Evolutionary conservation across 1,140 invertebrate genomes (phyloP).

Genomic region (Caenorhabditis briggsae): DNA sequence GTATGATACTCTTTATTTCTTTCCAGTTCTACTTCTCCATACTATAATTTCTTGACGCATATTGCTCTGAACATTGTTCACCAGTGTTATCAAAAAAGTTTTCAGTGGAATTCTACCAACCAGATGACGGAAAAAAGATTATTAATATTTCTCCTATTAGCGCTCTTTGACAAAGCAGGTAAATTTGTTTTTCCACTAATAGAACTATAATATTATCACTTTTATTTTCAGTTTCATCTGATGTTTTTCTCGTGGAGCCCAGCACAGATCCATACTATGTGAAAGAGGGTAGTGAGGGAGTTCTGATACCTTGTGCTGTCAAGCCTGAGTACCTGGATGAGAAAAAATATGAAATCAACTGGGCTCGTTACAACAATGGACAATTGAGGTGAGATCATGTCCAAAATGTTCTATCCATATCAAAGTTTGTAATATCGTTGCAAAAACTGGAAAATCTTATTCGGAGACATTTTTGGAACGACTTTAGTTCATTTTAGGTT

Average conservation of each 20-base stretch:
- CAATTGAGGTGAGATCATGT: slow-evolving; percentile 14
- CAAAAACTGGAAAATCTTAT: too few species aligned
- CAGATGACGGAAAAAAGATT: neutral
- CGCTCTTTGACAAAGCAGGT: neutral
- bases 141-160: neutral
- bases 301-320: slow-evolving; percentile 43
- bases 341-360: slow-evolving; percentile 55
- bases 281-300: slow-evolving; percentile 42
- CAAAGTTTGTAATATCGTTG: too few species aligned
- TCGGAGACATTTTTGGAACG: too few species aligned
- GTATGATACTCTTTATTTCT: too few species aligned
- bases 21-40: too few species aligned
- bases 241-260: neutral
- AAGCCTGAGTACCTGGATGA: slow-evolving; percentile 40
- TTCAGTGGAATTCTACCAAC: slow-evolving; percentile 32
- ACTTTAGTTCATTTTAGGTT: too few species aligned
- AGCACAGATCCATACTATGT: slow-evolving; percentile 54
- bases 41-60: too few species aligned
- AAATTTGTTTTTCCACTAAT: neutral
- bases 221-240: slow-evolving; percentile 12
- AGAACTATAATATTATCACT: neutral
- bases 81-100: neutral
- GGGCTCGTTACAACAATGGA: slow-evolving; percentile 58
- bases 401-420: too few species aligned
- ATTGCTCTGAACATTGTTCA: too few species aligned